phyloP scores from a whole-genome alignment of 2,888 invertebrate species.

The Conops quadrifasciatus region DNA sequence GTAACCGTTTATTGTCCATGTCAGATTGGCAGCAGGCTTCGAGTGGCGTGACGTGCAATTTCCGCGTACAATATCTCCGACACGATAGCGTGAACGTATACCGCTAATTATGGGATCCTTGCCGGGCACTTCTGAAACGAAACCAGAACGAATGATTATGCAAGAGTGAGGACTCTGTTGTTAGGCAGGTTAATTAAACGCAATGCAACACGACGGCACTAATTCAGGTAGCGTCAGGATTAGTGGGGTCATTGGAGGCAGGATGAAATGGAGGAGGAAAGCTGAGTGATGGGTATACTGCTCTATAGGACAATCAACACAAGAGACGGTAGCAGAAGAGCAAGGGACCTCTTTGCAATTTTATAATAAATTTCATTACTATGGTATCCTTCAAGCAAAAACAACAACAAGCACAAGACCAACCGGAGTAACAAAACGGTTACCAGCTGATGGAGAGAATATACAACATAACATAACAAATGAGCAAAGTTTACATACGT shows the following conservation, averaged over 20 bases:
- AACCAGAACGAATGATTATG: constrained; percentile 25
- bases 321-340: neutral
- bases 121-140: constrained; percentile 64
- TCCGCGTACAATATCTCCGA: constrained; percentile 65
- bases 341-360: neutral
- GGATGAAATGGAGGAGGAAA: neutral
- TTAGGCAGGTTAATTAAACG: constrained; percentile 24
- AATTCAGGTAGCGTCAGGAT: too few relatives aligned
- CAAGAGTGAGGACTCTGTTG: neutral
- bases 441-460: too few relatives aligned
- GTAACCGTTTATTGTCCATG: constrained; percentile 67
- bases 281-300: neutral
- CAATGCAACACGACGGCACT: too few relatives aligned
- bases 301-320: neutral
- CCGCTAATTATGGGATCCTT: constrained; percentile 66
- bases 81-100: constrained; percentile 64
- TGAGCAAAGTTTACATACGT: too few relatives aligned
- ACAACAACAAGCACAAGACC: too few relatives aligned
- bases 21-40: constrained; percentile 67
- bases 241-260: neutral
- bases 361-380: too few relatives aligned
- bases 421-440: too few relatives aligned
- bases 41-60: constrained; percentile 67
- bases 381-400: too few relatives aligned
- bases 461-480: too few relatives aligned